Percentiles rank a stretch among this genome's conserved stretches.
These are phyloP conservation scores for Buathra laborator DNA, from an alignment of 2,888 invertebrate species.

Conservation along the genomic window DNA sequence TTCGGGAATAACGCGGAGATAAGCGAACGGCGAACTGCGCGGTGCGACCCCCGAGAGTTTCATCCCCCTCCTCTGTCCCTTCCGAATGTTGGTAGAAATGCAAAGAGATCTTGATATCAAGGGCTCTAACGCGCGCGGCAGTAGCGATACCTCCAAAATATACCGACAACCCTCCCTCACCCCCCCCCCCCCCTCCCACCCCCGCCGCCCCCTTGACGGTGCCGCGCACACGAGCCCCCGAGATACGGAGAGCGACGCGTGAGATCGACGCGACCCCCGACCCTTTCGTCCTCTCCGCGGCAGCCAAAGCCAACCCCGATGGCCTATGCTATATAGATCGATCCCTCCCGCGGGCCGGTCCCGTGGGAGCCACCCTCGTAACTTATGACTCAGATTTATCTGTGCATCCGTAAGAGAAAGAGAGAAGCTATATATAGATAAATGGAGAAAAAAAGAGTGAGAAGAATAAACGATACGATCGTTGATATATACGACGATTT, in stretches of 20 bases:
- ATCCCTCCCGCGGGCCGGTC: constrained; percentile 61
- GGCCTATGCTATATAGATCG: constrained; percentile 35
- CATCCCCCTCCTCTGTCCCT: constrained; percentile 72
- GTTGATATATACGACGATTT: not conserved
- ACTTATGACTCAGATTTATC: constrained; percentile 85
- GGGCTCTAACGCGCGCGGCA: constrained; percentile 66
- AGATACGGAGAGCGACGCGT: constrained; percentile 48
- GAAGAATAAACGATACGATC: not conserved
- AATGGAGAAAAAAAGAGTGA: constrained; percentile 49
- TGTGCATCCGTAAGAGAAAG: constrained; percentile 70
- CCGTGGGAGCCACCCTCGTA: constrained; percentile 78
- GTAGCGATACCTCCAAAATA: constrained; percentile 50
- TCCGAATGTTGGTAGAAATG: constrained; percentile 78
- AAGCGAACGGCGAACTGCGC: constrained; percentile 78
- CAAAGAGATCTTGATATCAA: constrained; percentile 84
- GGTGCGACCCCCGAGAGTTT: constrained; percentile 75
- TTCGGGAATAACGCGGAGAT: constrained; percentile 84
- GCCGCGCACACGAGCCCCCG: constrained; percentile 8
- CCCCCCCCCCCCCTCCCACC: constrained; percentile 71
- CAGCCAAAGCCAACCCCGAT: not conserved
- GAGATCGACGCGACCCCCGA: constrained; percentile 41
- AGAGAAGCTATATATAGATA: constrained; percentile 11
- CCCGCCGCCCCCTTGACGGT: constrained; percentile 68
- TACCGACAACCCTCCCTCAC: not conserved
- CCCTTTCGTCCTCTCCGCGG: constrained; percentile 27